Evolutionary conservation across 2,113 vertebrate genomes (phyloP), one percentile per base, ranked within the genome.

Genomic region (Corythaixoides concolor): DNA sequence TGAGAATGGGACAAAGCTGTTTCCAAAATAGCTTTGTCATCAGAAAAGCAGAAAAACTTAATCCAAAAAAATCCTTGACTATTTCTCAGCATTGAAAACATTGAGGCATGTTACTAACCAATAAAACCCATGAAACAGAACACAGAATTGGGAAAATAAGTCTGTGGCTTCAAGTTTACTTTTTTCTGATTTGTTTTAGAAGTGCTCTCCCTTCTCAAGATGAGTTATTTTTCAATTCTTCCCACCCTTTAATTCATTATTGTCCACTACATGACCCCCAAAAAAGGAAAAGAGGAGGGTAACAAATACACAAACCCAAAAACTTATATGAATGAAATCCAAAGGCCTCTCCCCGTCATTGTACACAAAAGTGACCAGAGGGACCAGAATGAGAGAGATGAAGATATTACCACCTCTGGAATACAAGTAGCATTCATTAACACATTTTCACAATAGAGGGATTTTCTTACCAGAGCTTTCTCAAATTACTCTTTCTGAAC

Each of bases 351-450:
- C 39, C 20, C 27, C 37, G 5, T 76, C 28, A 77, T 62, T 88
- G 72, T 64, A 85, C 80, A 52, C 75, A 58, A 18, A 85, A 94
- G 26, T 30, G 33, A 91, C 92, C 83, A 80, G 52, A 92, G 75
- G 79, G 93, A 47, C 58, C 43, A 91, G 82, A 90, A 49, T 33
- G 52, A 70, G 43, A 93, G 18, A 88, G 70, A 95, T 93, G 62
- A 95, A 96, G 86, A 92, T 87, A 97, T 94, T 76, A 93, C 56
- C 72, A 92, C 78, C 86, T 92, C 93, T 81, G 64, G 56, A 96
- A 90, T 64, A 74, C 68, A 95, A 93, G 67, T 74, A 92, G 88
- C 56, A 86, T 28, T 63, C 93, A 92, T 91, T 95, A 93, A 89
- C 89, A 93, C 86, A 79, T 96, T 89, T 86, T 85, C 81, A 89